A percentile compares a stretch with the other conserved stretches of the same genome.
phyloP scores from a whole-genome alignment of 2,113 vertebrate species.

The Lampris megalopsis region DNA sequence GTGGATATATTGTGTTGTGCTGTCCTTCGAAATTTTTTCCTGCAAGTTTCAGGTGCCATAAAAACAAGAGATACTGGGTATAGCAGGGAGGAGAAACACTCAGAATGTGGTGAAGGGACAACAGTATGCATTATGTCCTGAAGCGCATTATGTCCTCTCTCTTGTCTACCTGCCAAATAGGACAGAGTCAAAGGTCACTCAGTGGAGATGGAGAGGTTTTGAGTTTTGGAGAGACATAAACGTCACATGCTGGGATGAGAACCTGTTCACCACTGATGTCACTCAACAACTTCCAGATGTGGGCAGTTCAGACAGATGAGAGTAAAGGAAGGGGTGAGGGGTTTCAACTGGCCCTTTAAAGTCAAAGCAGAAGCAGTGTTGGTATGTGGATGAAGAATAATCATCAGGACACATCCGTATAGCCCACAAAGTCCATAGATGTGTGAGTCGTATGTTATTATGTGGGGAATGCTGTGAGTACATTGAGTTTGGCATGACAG shows the following conservation, averaged over 20 bases:
- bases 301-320: constrained; percentile 56
- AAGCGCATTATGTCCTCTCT: constrained; percentile 27
- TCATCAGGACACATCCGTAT: constrained; percentile 5
- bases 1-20: constrained; percentile 18
- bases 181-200: constrained; percentile 47
- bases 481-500: constrained; percentile 45
- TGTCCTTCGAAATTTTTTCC: not conserved
- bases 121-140: constrained; percentile 28
- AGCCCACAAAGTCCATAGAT: constrained; percentile 38
- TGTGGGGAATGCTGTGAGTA: constrained; percentile 26
- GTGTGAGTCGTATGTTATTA: constrained; percentile 41
- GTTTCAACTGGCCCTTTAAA: constrained; percentile 43
- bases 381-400: constrained; percentile 33
- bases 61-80: constrained; percentile 41
- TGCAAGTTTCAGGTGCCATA: constrained; percentile 9
- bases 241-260: constrained; percentile 69
- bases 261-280: constrained; percentile 79
- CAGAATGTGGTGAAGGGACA: constrained; percentile 22
- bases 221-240: constrained; percentile 45
- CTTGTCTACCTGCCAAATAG: constrained; percentile 46
- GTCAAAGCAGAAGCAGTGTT: constrained; percentile 49
- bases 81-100: constrained; percentile 26
- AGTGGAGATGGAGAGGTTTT: constrained; percentile 29
- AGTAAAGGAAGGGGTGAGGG: constrained; percentile 40
- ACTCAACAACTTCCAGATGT: constrained; percentile 84